phyloP scores from a whole-genome alignment of 2,113 vertebrate species.

The Zosterops japonicus region DNA sequence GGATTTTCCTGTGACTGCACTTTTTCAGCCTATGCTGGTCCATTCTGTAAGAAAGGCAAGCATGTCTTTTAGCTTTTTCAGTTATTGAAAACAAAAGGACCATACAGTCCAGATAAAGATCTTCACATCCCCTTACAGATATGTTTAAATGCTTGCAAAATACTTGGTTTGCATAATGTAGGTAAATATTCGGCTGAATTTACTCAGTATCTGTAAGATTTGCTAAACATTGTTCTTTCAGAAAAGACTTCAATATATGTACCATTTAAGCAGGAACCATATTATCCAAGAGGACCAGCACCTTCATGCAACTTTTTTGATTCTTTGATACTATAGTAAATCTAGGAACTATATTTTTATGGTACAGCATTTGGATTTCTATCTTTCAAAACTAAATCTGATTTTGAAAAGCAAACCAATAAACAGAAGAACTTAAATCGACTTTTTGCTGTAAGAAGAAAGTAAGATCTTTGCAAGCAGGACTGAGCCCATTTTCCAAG shows the following conservation, averaged over 20 bases:
- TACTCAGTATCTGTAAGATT: not conserved
- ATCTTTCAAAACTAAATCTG: not conserved
- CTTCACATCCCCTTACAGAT: not conserved
- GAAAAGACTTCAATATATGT: not conserved
- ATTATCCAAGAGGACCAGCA: not conserved
- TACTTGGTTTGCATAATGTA: not conserved
- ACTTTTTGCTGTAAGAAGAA: not conserved
- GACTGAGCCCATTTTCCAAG: not conserved
- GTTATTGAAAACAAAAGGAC: not conserved
- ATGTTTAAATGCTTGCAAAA: not conserved
- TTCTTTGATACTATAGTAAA: not conserved
- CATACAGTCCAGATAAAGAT: not conserved
- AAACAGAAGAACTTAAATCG: not conserved
- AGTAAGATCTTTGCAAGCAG: not conserved
- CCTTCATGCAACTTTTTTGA: not conserved
- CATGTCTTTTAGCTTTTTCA: not conserved
- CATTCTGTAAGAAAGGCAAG: constrained; percentile 89
- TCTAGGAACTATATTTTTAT: not conserved
- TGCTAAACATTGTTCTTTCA: not conserved
- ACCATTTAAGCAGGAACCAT: not conserved
- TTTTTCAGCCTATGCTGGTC: constrained; percentile 81
- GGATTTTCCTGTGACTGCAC: constrained; percentile 90
- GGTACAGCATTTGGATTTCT: not conserved
- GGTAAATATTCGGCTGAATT: not conserved
- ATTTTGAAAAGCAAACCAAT: not conserved